Percentiles rank a stretch among this genome's conserved stretches.
These are phyloP conservation scores for Oegoconia quadripuncta DNA, from an alignment of 2,888 invertebrate species.

Conservation along the genomic window DNA sequence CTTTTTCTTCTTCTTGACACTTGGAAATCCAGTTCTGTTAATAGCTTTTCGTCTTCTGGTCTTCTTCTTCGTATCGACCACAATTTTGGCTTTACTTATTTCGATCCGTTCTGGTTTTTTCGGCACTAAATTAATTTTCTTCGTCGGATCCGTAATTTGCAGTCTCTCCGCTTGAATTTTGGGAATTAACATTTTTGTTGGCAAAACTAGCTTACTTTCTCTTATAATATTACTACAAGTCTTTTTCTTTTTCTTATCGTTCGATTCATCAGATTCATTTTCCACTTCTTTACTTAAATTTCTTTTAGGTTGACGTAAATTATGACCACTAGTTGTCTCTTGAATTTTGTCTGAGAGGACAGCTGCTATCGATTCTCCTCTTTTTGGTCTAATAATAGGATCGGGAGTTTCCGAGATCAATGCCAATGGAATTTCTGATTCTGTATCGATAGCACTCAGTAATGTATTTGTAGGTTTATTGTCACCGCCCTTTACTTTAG, in stretches of 20 bases:
- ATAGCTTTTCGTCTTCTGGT: slow-evolving; percentile 86
- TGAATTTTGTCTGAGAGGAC: slow-evolving; percentile 73
- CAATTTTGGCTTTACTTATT: slow-evolving; percentile 40
- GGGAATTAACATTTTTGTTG: slow-evolving; percentile 56
- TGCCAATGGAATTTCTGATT: slow-evolving; percentile 63
- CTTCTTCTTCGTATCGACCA: slow-evolving; percentile 59
- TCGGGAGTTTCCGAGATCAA: slow-evolving; percentile 64
- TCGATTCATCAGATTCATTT: slow-evolving; percentile 55
- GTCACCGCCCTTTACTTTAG: slow-evolving; percentile 44
- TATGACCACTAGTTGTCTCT: slow-evolving; percentile 66
- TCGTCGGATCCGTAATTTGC: slow-evolving; percentile 42
- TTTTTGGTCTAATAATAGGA: slow-evolving; percentile 60
- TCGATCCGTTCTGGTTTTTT: slow-evolving; percentile 48
- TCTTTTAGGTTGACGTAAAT: slow-evolving; percentile 67
- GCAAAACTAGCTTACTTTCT: slow-evolving; percentile 69
- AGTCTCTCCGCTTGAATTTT: slow-evolving; percentile 65
- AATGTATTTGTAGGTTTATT: slow-evolving; percentile 42
- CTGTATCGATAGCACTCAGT: slow-evolving; percentile 56
- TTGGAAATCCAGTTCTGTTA: slow-evolving; percentile 93
- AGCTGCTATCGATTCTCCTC: slow-evolving; percentile 68
- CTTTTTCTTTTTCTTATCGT: slow-evolving; percentile 69
- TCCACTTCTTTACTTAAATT: slow-evolving; percentile 57
- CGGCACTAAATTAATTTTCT: slow-evolving; percentile 40
- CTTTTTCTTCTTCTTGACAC: slow-evolving; percentile 89
- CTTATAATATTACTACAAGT: slow-evolving; percentile 57